Base-by-base conservation (phyloP, 2,113 vertebrate species). In the Tachuris rubrigastra region DNA sequence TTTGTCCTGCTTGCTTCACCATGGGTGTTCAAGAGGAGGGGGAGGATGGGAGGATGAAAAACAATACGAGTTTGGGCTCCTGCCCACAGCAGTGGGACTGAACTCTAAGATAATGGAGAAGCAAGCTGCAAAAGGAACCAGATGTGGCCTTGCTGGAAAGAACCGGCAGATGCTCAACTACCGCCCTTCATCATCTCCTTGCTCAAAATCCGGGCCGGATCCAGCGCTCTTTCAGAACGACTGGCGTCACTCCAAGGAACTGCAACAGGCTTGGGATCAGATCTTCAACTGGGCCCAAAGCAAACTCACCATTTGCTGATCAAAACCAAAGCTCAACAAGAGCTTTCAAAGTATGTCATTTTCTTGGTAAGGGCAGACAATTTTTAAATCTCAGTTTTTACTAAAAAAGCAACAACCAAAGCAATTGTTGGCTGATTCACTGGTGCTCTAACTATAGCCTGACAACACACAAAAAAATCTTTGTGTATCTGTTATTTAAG, bases 91-190 rank as follows among this genome's bases (percentile, higher is more conserved):
- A 67, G 28, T 0, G 0, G 74, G 66, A 80, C 74, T 65, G 75
- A 88, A 83, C 20, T 67, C 46, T 47, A 59, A 90, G 88, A 80
- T 14, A 58, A 82, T 59, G 83, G 17, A 84, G 74, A 62, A 37
- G 44, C 31, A 80, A 84, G 24, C 47, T 86, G 67, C 65, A 84
- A 90, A 49, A 78, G 69, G 90, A 85, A 52, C 56, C 90, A 96
- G 82, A 90, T 81, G 87, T 74, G 82, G 72, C 21, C 55, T 71
- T 80, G 79, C 75, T 93, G 80, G 68, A 87, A 95, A 90, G 71
- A 92, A 79, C n/a, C 39, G 71, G 58, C 50, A 91, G 83, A 89
- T 56, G 65, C 41, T 72, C 49, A 77, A 87, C 52, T 50, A 58
- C 35, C 0, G 0, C 55, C 68, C 82, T 93, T 80, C 56, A 79